Base-by-base conservation (phyloP, 2,888 invertebrate genomes). In the Myopa testacea region DNA sequence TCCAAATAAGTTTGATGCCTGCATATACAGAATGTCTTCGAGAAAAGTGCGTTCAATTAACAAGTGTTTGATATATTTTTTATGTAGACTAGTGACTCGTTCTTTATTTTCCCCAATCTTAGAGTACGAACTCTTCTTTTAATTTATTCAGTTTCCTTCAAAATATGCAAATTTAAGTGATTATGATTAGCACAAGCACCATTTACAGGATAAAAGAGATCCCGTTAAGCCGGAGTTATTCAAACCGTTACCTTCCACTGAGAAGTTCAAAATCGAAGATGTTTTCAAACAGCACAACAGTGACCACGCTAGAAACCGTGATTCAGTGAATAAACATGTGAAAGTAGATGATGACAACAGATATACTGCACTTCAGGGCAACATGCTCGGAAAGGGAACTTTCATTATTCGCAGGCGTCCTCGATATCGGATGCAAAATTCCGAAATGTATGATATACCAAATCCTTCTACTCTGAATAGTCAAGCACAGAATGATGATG, bases 331-430 rank as follows among this genome's bases (percentile, higher is more conserved):
- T 10, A 65, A 37, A 10, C 16, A 3, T 37, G 16, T 37, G 16
- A 16, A 37, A 34, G 12, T 10, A 16, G 52, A 65, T 52, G 63
- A 63, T 16, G 26, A 26, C 37, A 63, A 34, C 45, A 34, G 0
- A 26, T 75, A 38, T 37, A n/a, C 72, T 8, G 14, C 45, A 40
- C 12, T 45, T 8, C 16, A 60, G 19, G 75, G 60, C 19, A 69
- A 91, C 81, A 88, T 93, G 84, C 91, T 92, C 74, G 89, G 89
- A 40, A 88, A 92, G 80, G 95, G 95, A 50, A 96, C 95, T n/a
- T 96, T 95, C 86, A 93, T 95, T 60, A 94, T 96, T 79, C 91
- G 95, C 67, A 75, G 63, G 68, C 75, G 94, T 71, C 92, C 94
- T 84, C 92, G 91, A 82, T 93, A 93, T 82, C 90, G 94, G 70